Evolutionary conservation across 2,888 invertebrate species (phyloP), one percentile per base, ranked within the genome.

Genomic region (Scaptomyza caliginosa): DNA sequence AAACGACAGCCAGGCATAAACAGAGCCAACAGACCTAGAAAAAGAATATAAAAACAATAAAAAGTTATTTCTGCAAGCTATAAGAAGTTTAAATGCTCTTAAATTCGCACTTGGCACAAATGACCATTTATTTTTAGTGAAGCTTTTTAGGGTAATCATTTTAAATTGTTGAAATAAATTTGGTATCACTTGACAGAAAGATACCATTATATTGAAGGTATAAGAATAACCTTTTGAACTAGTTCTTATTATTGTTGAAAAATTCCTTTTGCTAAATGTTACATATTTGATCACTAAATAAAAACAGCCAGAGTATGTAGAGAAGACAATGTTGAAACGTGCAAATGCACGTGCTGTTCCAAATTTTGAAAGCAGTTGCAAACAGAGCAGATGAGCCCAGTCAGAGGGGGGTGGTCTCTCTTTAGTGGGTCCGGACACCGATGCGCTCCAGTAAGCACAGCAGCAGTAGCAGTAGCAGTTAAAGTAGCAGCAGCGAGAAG

Each of bases 271-370:
- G 11, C 3, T 7, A 28, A 28, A 2, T 10, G 4, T 13, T 3
- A 11, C 54, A 36, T 13, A 34, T 1, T 13, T 24, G 0, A 3
- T 34, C 10, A 5, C 19, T n/a, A 8, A 6, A 2, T 1, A 3
- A 5, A 32, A 13, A 28, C 7, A 16, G 11, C 2, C 21, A 17
- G 17, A n/a, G 48, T 48, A 38, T 49, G 24, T 2, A 8, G 3
- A 30, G 28, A 30, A 43, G 38, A 63, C 58, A 56, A 39, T 43
- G 52, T 67, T 30, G 46, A 78, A 83, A 82, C 80, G 83, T 75
- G 83, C 76, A 86, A 86, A 67, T 83, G 83, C 82, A 83, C 82
- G 82, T 87, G 82, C 86, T 88, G 82, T 75, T 78, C 86, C 83
- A 82, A 67, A 75, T 74, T 70, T 39, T 23, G 23, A 8, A 16